These are phyloP conservation scores for Barbus barbus DNA, from an alignment of 2,113 vertebrate genomes.

Conservation along the genomic window DNA sequence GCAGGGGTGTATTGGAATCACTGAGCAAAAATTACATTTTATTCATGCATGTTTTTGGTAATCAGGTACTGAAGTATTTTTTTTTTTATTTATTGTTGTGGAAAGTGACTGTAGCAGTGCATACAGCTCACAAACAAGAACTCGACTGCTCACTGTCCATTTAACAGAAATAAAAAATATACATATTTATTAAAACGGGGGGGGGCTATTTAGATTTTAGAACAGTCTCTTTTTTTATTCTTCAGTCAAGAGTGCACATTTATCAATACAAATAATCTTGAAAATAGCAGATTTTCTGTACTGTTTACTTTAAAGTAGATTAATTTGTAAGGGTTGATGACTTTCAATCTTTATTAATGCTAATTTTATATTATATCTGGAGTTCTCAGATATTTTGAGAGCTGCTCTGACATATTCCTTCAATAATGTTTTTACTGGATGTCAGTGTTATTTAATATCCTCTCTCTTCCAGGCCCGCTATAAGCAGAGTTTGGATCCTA, in stretches of 20 bases:
- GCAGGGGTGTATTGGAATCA: neutral
- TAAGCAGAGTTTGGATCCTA: constrained; percentile 97
- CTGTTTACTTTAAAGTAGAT: neutral
- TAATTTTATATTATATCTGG: neutral
- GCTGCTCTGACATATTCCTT: neutral
- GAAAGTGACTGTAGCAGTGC: too few species aligned
- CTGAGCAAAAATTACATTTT: neutral
- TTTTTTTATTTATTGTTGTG: too few species aligned
- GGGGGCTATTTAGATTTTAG: neutral
- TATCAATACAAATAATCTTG: neutral
- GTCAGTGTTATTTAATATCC: neutral
- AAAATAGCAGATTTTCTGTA: neutral
- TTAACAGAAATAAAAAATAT: too few species aligned
- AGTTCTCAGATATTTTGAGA: neutral
- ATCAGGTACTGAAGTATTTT: neutral
- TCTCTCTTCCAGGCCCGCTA: constrained; percentile 84
- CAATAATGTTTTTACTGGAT: neutral
- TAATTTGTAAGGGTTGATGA: neutral
- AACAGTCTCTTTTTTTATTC: neutral
- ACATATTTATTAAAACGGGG: too few species aligned
- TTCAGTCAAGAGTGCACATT: neutral
- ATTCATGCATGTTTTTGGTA: neutral
- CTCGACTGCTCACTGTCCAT: too few species aligned
- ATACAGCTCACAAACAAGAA: too few species aligned
- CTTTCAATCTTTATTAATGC: neutral